Base-by-base conservation (phyloP, 2,888 invertebrate species). In the Lasioglossum lativentre region DNA sequence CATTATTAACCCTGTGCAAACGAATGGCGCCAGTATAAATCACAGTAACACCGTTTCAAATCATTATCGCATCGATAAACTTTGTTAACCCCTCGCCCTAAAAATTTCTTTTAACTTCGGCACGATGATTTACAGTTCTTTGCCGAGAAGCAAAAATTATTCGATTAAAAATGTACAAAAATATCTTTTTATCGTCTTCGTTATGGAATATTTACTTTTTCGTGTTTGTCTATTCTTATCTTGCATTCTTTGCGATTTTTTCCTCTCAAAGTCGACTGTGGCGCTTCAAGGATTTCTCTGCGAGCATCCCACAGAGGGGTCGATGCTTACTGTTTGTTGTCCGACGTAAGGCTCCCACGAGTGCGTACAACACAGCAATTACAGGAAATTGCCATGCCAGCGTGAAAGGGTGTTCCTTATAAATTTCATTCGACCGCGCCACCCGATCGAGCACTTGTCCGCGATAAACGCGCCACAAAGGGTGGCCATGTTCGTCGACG, bases 291-390 rank as follows among this genome's bases (percentile, higher is more conserved):
- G 23, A 52, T 45, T 14, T 66, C 68, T 52, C 68, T 16, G 42
- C 19, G 30, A 10, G 38, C n/a, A 45, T 75, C 71, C n/a, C 14
- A n/a, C 52, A 82, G 78, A 82, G 75, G 12, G 23, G 52, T 34
- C 73, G 47, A 66, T 82, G 86, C 89, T 89, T 84, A 84, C 86
- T 59, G 82, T 87, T 86, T 72, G 75, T 82, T 47, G 77, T 52
- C 47, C 34, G 40, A 27, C 10, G 12, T 34, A 59, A 81, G 59
- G 40, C 63, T 79, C 68, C 56, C 76, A 59, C 72, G 70, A 74
- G n/a, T 42, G 82, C 75, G 71, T 76, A 79, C 47, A 72, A 47
- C 66, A 68, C 79, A 34, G 84, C 72, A 80, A 88, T 87, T 85
- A 82, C 73, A 76, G 82, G 45, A 80, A 85, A 85, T 88, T 88